phyloP scores from a whole-genome alignment of 2,888 invertebrate species.

The Cheiracanthium punctorium region DNA sequence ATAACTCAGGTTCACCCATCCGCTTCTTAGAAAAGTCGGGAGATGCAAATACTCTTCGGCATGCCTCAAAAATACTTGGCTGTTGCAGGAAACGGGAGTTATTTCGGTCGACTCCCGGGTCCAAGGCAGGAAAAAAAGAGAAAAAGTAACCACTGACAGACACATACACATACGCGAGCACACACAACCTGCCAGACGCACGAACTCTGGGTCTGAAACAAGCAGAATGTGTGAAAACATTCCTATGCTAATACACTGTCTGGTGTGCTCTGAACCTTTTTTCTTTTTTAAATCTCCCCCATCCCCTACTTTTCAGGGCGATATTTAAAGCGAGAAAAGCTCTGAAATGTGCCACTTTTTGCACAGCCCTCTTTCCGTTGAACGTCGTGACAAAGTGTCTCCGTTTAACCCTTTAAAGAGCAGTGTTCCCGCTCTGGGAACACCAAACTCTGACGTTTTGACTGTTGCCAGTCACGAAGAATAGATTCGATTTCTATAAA shows the following conservation, averaged over 20 bases:
- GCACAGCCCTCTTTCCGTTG: background rate
- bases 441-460: too few relatives aligned
- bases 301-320: background rate
- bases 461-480: too few relatives aligned
- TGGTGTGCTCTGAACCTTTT: too few relatives aligned
- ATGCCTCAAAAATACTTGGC: background rate
- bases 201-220: background rate
- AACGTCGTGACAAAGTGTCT: too few relatives aligned
- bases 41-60: background rate
- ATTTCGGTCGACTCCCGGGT: constrained; percentile 4
- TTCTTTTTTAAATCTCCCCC: too few relatives aligned
- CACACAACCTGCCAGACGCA: background rate
- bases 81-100: background rate
- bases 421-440: too few relatives aligned
- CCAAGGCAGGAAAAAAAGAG: background rate
- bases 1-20: background rate
- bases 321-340: background rate
- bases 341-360: background rate
- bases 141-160: background rate
- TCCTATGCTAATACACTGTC: background rate
- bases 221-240: background rate
- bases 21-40: background rate
- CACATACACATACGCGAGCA: background rate
- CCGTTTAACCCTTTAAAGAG: too few relatives aligned
- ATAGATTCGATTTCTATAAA: too few relatives aligned